phyloP scores from a whole-genome alignment of 2,888 invertebrate genomes.

The Tethea ocularis region DNA sequence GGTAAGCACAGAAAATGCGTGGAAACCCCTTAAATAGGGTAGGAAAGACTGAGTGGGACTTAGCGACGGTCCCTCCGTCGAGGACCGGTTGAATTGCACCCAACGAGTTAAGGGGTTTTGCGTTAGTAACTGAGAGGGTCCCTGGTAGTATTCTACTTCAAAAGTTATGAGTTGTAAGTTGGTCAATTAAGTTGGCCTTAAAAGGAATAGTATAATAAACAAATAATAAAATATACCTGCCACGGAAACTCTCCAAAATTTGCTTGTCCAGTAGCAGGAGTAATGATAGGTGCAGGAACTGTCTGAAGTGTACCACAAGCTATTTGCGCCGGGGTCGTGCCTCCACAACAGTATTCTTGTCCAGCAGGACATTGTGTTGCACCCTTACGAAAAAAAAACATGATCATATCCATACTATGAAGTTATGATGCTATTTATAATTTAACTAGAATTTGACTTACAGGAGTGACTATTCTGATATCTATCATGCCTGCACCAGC shows the following conservation, averaged over 20 bases:
- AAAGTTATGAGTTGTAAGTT: no score
- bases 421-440: background rate
- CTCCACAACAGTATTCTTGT: slow-evolving; percentile 72
- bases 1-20: no score
- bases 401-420: background rate
- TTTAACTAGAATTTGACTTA: slow-evolving; percentile 48
- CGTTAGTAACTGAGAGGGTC: no score
- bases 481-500: slow-evolving; percentile 84
- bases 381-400: slow-evolving; percentile 24
- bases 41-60: no score
- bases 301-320: slow-evolving; percentile 75
- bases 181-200: no score
- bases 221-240: slow-evolving; percentile 76
- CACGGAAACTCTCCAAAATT: slow-evolving; percentile 89
- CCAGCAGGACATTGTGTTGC: slow-evolving; percentile 62
- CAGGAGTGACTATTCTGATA: slow-evolving; percentile 85
- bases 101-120: no score
- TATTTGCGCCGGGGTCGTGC: slow-evolving; percentile 39
- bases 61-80: no score
- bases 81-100: no score
- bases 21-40: no score
- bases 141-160: no score
- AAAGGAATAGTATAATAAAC: no score
- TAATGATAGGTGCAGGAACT: slow-evolving; percentile 57
- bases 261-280: slow-evolving; percentile 81